Evolutionary conservation across 1,140 invertebrate species (phyloP), one percentile per base, ranked within the genome.

Genomic region (Neodiprion lecontei): DNA sequence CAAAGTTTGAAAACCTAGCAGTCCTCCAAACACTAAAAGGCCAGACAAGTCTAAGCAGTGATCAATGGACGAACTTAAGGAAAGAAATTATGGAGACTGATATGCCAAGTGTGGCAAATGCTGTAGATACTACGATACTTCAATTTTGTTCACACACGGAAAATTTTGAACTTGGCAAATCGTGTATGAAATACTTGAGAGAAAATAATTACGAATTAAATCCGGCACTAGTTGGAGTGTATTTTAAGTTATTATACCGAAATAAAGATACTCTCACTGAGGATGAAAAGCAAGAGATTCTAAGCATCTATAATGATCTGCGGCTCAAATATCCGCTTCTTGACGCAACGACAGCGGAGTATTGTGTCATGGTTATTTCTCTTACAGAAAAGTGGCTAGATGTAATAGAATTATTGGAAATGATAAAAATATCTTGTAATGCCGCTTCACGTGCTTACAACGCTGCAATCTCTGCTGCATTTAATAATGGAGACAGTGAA

Each of bases 381-480:
- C 79, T 90, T 50, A 93, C 94, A 12, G 81, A 84, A 73, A 80
- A 90, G 72, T 94, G 93, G 93, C 87, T 89, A 78, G 89, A 92
- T 74, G 88, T 90, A 72, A 66, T 91, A 1, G 86, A 91, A 77
- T 77, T 95, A 48, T 86, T 94, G 10, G 85, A 93, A 70, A 90
- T 90, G 78, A 87, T 92, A 74, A 87, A 90, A 80, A 53, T 90
- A 67, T 88, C 84, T 28, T 70, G 77, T 48, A 81, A 11, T 10
- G 86, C 88, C 1, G 80, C 77, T 75, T 78, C 83, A 28, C 73
- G 72, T 9, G 77, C 84, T 3, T 91, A 90, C 77, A n/a, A 90
- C 84, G 80, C 80, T 76, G 23, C 93, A 12, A 86, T 91, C 76
- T 71, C 77, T 66, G 89, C 90, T 48, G 87, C 92, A 14, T 93